Base-by-base conservation (phyloP, 2,797 vertebrate genomes). In the Bradypodion pumilum region DNA sequence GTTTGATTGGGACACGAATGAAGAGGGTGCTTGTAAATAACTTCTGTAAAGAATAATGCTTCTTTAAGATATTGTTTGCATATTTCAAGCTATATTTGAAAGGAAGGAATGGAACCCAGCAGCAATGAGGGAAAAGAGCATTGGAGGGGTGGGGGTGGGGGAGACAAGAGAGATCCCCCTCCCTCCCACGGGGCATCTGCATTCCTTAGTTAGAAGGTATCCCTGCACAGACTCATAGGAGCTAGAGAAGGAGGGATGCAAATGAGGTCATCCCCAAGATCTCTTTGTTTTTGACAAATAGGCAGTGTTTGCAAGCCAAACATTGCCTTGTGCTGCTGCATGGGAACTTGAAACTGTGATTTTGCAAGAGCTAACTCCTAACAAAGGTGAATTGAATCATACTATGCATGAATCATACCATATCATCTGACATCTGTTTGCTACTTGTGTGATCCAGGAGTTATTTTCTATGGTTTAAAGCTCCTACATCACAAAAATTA, bases 281-380 rank as follows among this genome's bases (percentile, higher is more conserved):
- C 56, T 15, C 88, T 88, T 88, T 87, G 44, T 81, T 90, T 82
- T 78, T 87, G 86, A 87, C 89, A 90, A 85, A 84, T 85, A 87
- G 90, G 75, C 63, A 70, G 91, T 84, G 46, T 91, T 90, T 90
- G 80, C 84, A 91, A 72, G 91, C 91, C 90, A 91, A 91, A 88
- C 91, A 87, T 60, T 89, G 85, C 86, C 91, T 80, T 88, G 37
- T 0, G 1, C 60, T 83, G 86, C 84, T 69, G 78, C 85, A 15
- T 19, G 81, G 83, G 75, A 88, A 40, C 78, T 68, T 0, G 6
- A 42, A 78, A 0, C 3, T 60, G 70, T 0, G 3, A 9, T 90
- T 90, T 88, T 87, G 75, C 19, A 40, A n/a, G 0, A 86, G 84
- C 80, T 86, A 85, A 87, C 62, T 88, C 23, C 37, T 72, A 88